phyloP scores from a whole-genome alignment of 2,797 vertebrate genomes.

The Lepus oiostolus region DNA sequence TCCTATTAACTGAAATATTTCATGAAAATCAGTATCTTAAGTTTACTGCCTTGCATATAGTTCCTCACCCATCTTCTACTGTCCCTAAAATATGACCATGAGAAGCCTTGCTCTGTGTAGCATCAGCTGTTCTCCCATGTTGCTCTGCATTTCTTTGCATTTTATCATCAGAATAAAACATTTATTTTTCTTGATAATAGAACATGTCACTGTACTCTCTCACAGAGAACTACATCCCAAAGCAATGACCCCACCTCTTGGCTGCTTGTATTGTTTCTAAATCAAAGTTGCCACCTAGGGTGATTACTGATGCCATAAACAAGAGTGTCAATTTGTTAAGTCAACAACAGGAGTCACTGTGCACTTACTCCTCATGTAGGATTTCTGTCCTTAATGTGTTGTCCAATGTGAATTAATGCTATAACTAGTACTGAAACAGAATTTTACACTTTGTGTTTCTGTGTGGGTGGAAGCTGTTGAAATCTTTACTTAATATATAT shows the following conservation, averaged over 20 bases:
- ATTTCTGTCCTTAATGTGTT: no score
- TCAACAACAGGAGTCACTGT: no score
- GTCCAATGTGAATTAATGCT: no score
- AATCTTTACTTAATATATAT: no score
- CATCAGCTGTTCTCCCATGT: background rate
- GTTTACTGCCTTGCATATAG: background rate
- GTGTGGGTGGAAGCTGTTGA: no score
- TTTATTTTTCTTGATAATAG: background rate
- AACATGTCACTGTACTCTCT: background rate
- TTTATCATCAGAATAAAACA: background rate
- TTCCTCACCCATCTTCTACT: background rate
- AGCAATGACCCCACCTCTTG: background rate
- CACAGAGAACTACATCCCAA: background rate
- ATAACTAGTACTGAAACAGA: no score
- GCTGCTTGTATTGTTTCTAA: conserved; percentile 10
- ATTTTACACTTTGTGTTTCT: no score
- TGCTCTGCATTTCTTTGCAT: background rate
- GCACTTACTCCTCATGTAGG: no score
- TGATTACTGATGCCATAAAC: no score
- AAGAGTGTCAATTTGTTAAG: no score
- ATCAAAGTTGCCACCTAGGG: background rate
- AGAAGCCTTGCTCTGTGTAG: background rate
- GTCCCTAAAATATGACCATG: background rate
- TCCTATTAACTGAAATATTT: background rate
- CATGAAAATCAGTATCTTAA: background rate